A percentile compares a stretch with the other conserved stretches of the same genome.
Evolutionary conservation across 2,888 invertebrate genomes (phyloP).

Genomic region (Malachius bipustulatus): DNA sequence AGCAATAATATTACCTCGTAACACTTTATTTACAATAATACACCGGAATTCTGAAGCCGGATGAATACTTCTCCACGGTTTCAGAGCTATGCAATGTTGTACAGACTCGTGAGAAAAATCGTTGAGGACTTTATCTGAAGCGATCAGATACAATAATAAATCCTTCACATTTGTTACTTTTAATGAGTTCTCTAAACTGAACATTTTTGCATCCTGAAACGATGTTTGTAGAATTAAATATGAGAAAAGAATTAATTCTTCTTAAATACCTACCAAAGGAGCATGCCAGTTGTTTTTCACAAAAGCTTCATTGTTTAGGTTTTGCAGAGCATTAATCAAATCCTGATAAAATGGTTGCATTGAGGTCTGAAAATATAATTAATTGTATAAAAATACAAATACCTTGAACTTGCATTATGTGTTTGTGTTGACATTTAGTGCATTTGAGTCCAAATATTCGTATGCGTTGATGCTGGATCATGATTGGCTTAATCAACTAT

Average conservation of each 20-base stretch:
- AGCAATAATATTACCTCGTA: conserved; percentile 29
- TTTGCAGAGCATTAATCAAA: conserved; percentile 28
- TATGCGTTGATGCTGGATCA: too few species aligned
- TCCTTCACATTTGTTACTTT: conserved; percentile 29
- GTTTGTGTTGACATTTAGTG: too few species aligned
- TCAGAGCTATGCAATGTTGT: conserved; percentile 29
- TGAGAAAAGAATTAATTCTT: too few species aligned
- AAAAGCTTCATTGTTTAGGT: conserved; percentile 27
- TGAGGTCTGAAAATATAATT: too few species aligned
- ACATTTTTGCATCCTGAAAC: conserved; percentile 32
- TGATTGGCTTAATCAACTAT: too few species aligned
- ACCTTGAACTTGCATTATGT: too few species aligned
- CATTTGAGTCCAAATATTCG: too few species aligned
- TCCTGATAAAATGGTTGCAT: conserved; percentile 20
- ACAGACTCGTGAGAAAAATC: conserved; percentile 28
- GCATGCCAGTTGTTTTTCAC: conserved; percentile 36
- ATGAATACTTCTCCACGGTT: conserved; percentile 33
- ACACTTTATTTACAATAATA: conserved; percentile 31
- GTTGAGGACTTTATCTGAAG: conserved; percentile 28
- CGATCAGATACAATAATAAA: conserved; percentile 28
- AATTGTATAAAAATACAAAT: too few species aligned
- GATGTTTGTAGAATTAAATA: conserved; percentile 6
- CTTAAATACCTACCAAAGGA: conserved; percentile 23
- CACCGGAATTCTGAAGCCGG: conserved; percentile 35
- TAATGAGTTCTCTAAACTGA: conserved; percentile 31